A percentile compares a stretch with the other conserved stretches of the same genome.
These are phyloP conservation scores for Limnephilus marmoratus DNA, from an alignment of 2,888 invertebrate species.

Conservation along the genomic window DNA sequence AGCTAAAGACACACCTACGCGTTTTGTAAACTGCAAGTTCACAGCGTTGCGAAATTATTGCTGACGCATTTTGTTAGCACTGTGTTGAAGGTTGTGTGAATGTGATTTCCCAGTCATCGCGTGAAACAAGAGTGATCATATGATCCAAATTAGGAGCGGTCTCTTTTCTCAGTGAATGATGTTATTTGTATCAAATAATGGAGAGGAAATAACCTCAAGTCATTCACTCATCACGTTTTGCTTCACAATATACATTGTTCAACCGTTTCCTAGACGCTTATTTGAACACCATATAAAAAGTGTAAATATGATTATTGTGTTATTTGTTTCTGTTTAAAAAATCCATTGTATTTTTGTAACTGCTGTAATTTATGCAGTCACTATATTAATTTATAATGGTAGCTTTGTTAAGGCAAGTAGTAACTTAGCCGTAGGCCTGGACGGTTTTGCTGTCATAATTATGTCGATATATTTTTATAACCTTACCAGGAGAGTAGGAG, in stretches of 20 bases:
- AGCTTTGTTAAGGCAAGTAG: background rate
- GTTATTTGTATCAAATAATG: conserved; percentile 24
- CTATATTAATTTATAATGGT: background rate
- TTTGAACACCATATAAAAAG: background rate
- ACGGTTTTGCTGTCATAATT: background rate
- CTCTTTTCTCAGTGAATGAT: conserved; percentile 1
- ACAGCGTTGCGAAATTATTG: conserved; percentile 6
- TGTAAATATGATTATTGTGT: background rate
- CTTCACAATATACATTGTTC: background rate
- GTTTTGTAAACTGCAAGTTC: conserved; percentile 25
- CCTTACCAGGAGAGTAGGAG: background rate
- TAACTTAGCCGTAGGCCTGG: background rate
- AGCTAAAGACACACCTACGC: conserved; percentile 6
- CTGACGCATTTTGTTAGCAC: background rate
- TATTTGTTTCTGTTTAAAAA: background rate
- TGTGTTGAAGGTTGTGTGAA: background rate
- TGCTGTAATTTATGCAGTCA: background rate
- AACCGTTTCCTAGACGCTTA: background rate
- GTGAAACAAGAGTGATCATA: conserved; percentile 37
- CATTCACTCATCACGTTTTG: background rate
- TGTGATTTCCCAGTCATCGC: background rate
- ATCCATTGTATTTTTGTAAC: conserved; percentile 5
- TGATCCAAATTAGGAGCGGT: conserved; percentile 44
- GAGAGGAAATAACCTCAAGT: conserved; percentile 25
- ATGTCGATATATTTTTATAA: background rate